These are phyloP conservation scores for Oryzias woworae DNA, from an alignment of 2,113 vertebrate genomes.

Conservation along the genomic window DNA sequence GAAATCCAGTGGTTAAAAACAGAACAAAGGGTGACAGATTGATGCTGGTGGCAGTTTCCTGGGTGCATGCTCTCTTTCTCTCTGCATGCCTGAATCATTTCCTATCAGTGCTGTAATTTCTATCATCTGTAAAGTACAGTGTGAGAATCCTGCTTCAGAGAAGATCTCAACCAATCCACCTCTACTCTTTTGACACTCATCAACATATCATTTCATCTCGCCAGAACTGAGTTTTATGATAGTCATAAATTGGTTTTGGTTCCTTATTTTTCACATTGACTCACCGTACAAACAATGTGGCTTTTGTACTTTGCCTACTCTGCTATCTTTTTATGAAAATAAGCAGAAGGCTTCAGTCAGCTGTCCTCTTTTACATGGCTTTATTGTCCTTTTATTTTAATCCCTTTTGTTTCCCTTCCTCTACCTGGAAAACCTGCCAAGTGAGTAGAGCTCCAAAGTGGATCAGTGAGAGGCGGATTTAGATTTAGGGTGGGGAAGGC, in stretches of 20 bases:
- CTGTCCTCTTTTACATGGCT: constrained; percentile 62
- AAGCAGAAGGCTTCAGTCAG: constrained; percentile 49
- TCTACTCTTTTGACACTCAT: constrained; percentile 57
- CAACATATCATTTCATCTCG: constrained; percentile 44
- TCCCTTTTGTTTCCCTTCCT: constrained; percentile 18
- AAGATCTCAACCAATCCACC: constrained; percentile 32
- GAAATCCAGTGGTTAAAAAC: constrained; percentile 62
- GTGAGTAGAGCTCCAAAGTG: constrained; percentile 54
- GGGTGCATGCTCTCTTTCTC: constrained; percentile 12
- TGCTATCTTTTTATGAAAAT: constrained; percentile 72
- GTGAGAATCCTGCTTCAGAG: constrained; percentile 44
- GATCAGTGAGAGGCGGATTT: constrained; percentile 57
- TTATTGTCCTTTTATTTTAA: constrained; percentile 40
- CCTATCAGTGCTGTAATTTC: constrained; percentile 40
- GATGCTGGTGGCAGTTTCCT: constrained; percentile 54
- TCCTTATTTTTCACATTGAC: constrained; percentile 54
- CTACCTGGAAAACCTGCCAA: constrained; percentile 58
- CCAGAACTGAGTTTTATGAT: constrained; percentile 55
- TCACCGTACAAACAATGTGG: constrained; percentile 58
- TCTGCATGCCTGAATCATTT: constrained; percentile 47
- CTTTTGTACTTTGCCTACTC: constrained; percentile 52
- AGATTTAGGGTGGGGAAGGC: constrained; percentile 49
- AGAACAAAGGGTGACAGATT: constrained; percentile 60
- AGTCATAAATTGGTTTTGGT: constrained; percentile 39
- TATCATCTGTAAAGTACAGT: constrained; percentile 47